phyloP scores from a whole-genome alignment of 2,888 invertebrate species.

The Galerucella calmariensis region DNA sequence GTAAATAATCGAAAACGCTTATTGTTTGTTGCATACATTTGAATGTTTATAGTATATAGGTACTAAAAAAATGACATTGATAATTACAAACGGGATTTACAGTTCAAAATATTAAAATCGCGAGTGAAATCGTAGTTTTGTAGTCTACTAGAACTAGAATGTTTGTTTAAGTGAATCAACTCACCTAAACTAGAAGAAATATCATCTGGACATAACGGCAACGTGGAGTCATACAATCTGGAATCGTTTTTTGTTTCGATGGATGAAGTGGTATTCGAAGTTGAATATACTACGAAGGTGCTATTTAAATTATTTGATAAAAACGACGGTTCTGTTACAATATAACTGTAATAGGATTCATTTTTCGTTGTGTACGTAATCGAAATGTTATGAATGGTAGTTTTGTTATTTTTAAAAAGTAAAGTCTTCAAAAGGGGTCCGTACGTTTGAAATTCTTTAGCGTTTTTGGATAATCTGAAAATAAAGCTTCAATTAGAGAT shows the following conservation, averaged over 20 bases:
- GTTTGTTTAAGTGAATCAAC: constrained; percentile 43
- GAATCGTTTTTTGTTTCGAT: constrained; percentile 43
- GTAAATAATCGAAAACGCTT: too few relatives aligned
- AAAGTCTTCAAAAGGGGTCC: constrained; percentile 49
- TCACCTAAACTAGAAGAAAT: constrained; percentile 75
- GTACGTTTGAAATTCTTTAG: constrained; percentile 40
- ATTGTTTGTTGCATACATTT: too few relatives aligned
- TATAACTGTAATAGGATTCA: constrained; percentile 44
- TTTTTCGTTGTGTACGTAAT: constrained; percentile 35
- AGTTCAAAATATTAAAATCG: too few relatives aligned
- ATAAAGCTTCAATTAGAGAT: neutral
- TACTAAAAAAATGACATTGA: too few relatives aligned
- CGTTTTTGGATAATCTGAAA: constrained; percentile 36
- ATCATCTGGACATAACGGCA: constrained; percentile 69
- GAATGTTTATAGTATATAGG: too few relatives aligned
- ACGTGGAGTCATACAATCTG: constrained; percentile 49
- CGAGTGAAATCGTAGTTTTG: too few relatives aligned
- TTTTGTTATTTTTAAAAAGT: constrained; percentile 47
- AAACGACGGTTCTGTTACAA: constrained; percentile 48
- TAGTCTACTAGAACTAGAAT: too few relatives aligned
- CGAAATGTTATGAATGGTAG: constrained; percentile 38
- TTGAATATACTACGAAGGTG: constrained; percentile 30
- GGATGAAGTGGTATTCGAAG: constrained; percentile 40
- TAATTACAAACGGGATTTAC: too few relatives aligned
- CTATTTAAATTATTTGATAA: constrained; percentile 39